Percentiles rank a stretch among this genome's conserved stretches.
phyloP scores from a whole-genome alignment of 2,113 vertebrate genomes.

The Thalassarche chlororhynchos region DNA sequence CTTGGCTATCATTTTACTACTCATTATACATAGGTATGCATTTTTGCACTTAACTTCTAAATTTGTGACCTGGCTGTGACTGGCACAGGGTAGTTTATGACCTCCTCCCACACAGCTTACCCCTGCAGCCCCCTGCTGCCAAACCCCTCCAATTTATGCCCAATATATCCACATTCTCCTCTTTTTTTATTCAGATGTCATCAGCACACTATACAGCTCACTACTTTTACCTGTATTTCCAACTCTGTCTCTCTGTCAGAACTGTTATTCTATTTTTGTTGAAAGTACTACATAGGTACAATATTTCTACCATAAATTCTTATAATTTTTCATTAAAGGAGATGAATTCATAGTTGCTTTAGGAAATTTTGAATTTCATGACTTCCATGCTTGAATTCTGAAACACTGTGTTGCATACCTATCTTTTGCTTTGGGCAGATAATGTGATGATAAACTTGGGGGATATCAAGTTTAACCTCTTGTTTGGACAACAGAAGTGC shows the following conservation, averaged over 20 bases:
- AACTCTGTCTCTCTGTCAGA: not conserved
- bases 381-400: not conserved
- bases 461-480: not conserved
- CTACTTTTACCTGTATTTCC: not conserved
- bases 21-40: not conserved
- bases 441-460: not conserved
- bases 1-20: not conserved
- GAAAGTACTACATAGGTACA: not conserved
- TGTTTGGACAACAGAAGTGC: not conserved
- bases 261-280: not conserved
- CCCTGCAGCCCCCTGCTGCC: not conserved
- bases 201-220: not conserved
- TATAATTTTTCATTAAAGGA: not conserved
- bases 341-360: not conserved
- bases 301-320: not conserved
- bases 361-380: not conserved
- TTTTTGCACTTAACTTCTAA: not conserved
- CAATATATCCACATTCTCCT: not conserved
- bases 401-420: not conserved
- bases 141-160: not conserved
- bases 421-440: not conserved
- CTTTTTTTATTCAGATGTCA: not conserved
- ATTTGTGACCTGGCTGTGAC: not conserved
- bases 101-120: not conserved
- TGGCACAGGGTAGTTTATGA: not conserved